Conservation (phyloP, 2,797 vertebrate species). For the Scleropages formosus region DNA sequence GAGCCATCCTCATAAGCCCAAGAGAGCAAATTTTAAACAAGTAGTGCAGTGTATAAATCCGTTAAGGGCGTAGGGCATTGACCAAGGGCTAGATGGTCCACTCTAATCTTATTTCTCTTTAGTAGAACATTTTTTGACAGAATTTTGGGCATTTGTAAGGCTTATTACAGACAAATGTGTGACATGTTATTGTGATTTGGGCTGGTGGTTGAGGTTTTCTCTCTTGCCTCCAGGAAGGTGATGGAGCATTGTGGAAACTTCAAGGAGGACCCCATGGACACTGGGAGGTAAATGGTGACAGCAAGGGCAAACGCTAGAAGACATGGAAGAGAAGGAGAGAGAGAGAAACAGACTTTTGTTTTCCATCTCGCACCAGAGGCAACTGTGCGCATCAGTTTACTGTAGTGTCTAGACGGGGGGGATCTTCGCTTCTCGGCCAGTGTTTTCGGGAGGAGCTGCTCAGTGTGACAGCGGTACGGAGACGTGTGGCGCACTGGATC, state of each 20-base stretch:
- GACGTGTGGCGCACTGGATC: constrained; percentile 49
- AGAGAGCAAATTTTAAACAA: background rate
- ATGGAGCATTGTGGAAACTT: constrained; percentile 92
- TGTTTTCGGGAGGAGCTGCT: constrained; percentile 44
- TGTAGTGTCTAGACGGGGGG: constrained; percentile 51
- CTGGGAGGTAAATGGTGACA: constrained; percentile 77
- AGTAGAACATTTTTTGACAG: too few relatives aligned
- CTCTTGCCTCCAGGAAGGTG: constrained; percentile 78
- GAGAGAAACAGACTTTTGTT: constrained; percentile 45
- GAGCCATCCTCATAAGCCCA: background rate
- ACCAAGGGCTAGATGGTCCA: too few relatives aligned
- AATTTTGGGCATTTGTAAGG: background rate
- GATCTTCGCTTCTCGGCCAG: constrained; percentile 46
- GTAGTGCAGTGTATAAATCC: too few relatives aligned
- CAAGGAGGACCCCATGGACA: constrained; percentile 96
- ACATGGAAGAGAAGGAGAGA: constrained; percentile 17
- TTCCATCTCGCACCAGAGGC: constrained; percentile 50
- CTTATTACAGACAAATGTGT: too few relatives aligned
- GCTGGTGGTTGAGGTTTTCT: background rate
- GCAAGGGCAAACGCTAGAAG: constrained; percentile 7
- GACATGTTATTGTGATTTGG: background rate
- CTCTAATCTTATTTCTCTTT: too few relatives aligned
- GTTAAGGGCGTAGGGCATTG: too few relatives aligned
- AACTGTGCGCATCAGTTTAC: constrained; percentile 49
- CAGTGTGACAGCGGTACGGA: constrained; percentile 48